A percentile compares a stretch with the other conserved stretches of the same genome.
Conservation (phyloP, 2,888 invertebrate genomes). For the Fabriciana adippe region DNA sequence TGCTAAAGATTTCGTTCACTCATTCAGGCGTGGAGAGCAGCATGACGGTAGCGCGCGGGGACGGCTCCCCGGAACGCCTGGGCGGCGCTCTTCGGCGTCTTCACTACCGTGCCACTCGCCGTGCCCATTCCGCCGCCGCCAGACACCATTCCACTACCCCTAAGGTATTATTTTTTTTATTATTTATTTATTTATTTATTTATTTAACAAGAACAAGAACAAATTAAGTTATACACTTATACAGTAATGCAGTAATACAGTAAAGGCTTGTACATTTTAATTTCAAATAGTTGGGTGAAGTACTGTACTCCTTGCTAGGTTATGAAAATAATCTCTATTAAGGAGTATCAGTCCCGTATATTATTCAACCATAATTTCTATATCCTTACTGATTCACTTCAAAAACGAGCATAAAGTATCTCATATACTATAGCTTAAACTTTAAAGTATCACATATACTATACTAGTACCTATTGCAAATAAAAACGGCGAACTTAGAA, state of each 20-base stretch:
- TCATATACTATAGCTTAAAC: neutral
- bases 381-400: neutral
- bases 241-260: too few relatives aligned
- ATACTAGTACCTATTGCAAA: too few relatives aligned
- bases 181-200: too few relatives aligned
- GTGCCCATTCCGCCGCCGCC: conserved; percentile 71
- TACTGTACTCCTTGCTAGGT: too few relatives aligned
- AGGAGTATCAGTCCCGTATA: too few relatives aligned
- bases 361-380: neutral
- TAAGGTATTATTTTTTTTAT: conserved; percentile 62
- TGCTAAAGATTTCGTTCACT: neutral
- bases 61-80: conserved; percentile 73
- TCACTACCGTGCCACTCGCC: conserved; percentile 85
- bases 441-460: too few relatives aligned
- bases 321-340: too few relatives aligned
- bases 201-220: too few relatives aligned
- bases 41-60: conserved; percentile 76
- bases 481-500: too few relatives aligned
- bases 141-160: conserved; percentile 58
- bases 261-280: too few relatives aligned
- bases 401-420: neutral
- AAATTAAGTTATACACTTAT: too few relatives aligned
- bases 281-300: too few relatives aligned
- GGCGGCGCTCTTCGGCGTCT: conserved; percentile 84
- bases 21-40: conserved; percentile 72